Base-by-base conservation (phyloP, 2,888 invertebrate species). In the Rhyacophila evoluta region DNA sequence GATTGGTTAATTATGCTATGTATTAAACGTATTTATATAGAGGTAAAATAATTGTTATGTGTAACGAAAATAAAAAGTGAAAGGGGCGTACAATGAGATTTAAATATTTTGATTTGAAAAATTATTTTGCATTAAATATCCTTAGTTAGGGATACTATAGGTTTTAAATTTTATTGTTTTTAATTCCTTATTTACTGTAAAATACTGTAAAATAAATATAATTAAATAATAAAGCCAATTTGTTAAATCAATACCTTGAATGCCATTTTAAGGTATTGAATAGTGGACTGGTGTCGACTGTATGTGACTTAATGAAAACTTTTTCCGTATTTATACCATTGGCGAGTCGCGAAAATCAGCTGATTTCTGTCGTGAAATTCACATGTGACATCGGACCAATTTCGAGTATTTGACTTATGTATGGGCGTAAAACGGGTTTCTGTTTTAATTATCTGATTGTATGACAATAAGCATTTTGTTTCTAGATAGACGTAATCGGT, bases 191-290 rank as follows among this genome's bases (percentile, higher is more conserved):
- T n/a, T n/a, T n/a, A n/a, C n/a, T n/a, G n/a, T n/a, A n/a, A n/a
- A n/a, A n/a, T n/a, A n/a, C n/a, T n/a, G n/a, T n/a, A n/a, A n/a
- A n/a, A n/a, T n/a, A n/a, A n/a, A n/a, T n/a, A n/a, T n/a, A n/a
- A n/a, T n/a, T n/a, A n/a, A n/a, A n/a, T n/a, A n/a, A n/a, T n/a
- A n/a, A n/a, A n/a, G n/a, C n/a, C n/a, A n/a, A n/a, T n/a, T n/a
- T n/a, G n/a, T n/a, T n/a, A 6, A 5, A 0, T 12, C 5, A 15
- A 39, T 79, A 79, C 78, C 80, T 80, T 80, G 78, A 80, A 78
- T 33, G 80, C 80, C 80, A 80, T 80, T 80, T 55, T 78, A 11
- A 37, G 68, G 25, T 29, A 5, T 74, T 68, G 38, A 25, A 55
- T 55, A 25, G 12, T 77, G 55, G 72, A 73, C 73, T 12, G 68